Conservation (phyloP, 2,888 invertebrate species). For the Hirtodrosophila alboralis region DNA sequence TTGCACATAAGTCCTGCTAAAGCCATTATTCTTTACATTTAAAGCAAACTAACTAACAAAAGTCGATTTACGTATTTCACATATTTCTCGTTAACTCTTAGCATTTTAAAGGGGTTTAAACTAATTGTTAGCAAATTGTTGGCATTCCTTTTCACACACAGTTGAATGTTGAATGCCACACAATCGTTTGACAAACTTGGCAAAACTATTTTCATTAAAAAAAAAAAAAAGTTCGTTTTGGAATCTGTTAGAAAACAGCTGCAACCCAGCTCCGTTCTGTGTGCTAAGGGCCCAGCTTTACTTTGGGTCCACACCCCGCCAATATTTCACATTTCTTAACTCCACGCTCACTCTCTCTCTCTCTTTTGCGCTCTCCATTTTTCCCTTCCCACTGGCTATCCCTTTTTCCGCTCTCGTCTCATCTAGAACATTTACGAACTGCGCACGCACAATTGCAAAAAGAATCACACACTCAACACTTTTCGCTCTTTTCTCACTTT, state of each 20-base stretch:
- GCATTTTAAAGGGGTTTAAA: no score
- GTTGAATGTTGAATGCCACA: no score
- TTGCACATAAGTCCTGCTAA: slow-evolving; percentile 3
- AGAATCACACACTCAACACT: slow-evolving; percentile 17
- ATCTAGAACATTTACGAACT: slow-evolving; percentile 31
- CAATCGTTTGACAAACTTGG: no score
- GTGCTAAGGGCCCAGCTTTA: slow-evolving; percentile 16
- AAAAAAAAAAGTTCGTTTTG: background rate
- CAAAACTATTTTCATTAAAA: slow-evolving; percentile 1
- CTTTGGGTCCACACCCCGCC: slow-evolving; percentile 33
- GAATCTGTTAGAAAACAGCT: slow-evolving; percentile 40
- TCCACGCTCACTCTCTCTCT: background rate
- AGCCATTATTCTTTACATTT: no score
- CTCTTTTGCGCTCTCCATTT: background rate
- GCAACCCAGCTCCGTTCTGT: slow-evolving; percentile 29
- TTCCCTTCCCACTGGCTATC: no score
- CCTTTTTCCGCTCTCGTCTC: slow-evolving; percentile 2
- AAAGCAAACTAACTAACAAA: no score
- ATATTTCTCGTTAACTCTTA: no score
- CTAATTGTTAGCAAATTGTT: no score
- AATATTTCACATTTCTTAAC: slow-evolving; percentile 2
- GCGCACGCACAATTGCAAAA: slow-evolving; percentile 47
- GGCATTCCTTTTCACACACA: no score
- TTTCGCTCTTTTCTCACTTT: background rate
- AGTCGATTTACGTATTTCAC: no score